Percentiles rank a stretch among this genome's conserved stretches.
Conservation (phyloP, 2,113 vertebrate genomes). For the Melanerpes aurifrons region DNA sequence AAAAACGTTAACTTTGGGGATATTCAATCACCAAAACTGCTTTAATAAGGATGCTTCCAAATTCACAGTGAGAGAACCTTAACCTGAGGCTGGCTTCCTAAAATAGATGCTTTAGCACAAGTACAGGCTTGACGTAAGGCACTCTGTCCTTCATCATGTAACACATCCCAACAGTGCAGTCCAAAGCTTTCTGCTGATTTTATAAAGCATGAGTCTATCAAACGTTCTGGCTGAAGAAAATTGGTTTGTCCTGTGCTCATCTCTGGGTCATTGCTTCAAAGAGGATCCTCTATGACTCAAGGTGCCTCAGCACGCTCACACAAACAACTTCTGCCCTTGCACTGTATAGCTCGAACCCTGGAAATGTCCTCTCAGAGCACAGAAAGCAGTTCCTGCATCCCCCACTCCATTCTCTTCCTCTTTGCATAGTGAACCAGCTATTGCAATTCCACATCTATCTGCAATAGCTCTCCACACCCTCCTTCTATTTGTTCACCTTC, state of each 20-base stretch:
- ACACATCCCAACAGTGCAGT: not conserved
- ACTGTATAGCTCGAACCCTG: not conserved
- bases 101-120: not conserved
- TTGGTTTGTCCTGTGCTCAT: not conserved
- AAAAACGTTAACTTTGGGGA: not conserved
- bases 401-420: not conserved
- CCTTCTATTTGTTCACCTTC: not conserved
- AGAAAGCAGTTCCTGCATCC: not conserved
- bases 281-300: not conserved
- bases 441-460: not conserved
- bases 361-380: not conserved
- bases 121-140: not conserved
- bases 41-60: not conserved
- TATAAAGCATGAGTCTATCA: not conserved
- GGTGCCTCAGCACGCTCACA: not conserved
- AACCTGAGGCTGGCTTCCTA: not conserved
- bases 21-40: not conserved
- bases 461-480: not conserved
- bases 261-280: not conserved
- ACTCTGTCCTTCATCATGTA: not conserved
- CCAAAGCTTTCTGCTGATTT: not conserved
- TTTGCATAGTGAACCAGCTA: not conserved
- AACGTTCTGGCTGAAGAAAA: not conserved
- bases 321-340: not conserved
- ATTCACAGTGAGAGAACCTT: not conserved